phyloP scores from a whole-genome alignment of 37 sponge, comb jelly and placozoan genomes.

The Haliclona indistincta region DNA sequence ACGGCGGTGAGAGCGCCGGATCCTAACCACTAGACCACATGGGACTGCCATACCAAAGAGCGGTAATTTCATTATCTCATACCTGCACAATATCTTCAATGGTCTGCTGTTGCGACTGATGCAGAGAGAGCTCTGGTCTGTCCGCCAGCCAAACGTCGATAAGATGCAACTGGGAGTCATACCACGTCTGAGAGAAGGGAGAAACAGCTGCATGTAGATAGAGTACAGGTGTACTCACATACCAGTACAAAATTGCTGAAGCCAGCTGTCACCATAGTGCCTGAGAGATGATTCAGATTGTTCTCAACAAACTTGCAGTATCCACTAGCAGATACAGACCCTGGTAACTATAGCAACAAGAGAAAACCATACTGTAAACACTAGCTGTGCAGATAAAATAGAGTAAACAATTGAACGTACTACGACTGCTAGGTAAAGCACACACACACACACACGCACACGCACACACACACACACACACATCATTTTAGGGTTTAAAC shows the following conservation, averaged over 20 bases:
- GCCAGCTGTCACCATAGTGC: not conserved
- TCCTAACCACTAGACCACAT: too few relatives aligned
- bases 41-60: not conserved
- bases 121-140: conserved; percentile 49
- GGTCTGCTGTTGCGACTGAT: conserved; percentile 14
- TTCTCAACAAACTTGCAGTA: conserved; percentile 11
- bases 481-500: too few relatives aligned
- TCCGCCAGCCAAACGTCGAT: conserved; percentile 34
- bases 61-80: not conserved
- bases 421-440: too few relatives aligned
- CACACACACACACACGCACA: not conserved
- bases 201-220: not conserved
- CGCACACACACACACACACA: not conserved
- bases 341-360: conserved; percentile 44
- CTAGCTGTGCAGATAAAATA: too few relatives aligned
- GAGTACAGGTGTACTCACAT: not conserved
- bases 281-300: conserved; percentile 14
- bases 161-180: conserved; percentile 38
- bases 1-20: too few relatives aligned
- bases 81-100: conserved; percentile 24
- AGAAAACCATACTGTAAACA: too few relatives aligned
- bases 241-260: conserved; percentile 44
- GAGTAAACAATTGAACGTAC: too few relatives aligned
- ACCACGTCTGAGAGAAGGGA: conserved; percentile 42
- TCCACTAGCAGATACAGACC: not conserved